phyloP scores from a whole-genome alignment of 2,888 invertebrate genomes.

The Parnassius apollo region DNA sequence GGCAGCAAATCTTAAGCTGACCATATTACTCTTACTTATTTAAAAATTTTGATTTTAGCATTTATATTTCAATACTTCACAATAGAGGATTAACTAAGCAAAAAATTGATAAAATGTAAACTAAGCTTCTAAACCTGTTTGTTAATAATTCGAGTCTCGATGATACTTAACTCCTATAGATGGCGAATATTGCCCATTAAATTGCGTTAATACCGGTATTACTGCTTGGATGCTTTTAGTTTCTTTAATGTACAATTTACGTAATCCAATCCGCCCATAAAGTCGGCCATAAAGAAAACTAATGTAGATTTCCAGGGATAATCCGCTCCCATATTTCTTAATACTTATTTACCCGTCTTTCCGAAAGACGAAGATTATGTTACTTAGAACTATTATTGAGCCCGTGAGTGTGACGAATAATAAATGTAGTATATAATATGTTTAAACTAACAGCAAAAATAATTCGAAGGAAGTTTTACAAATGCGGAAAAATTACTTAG shows the following conservation, averaged over 20 bases:
- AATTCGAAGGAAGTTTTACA: too few species aligned
- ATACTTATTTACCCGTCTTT: background rate
- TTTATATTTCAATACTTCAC: background rate
- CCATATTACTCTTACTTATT: too few species aligned
- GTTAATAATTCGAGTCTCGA: background rate
- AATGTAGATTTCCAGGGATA: slow-evolving; percentile 17
- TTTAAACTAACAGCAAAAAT: too few species aligned
- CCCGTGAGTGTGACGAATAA: too few species aligned
- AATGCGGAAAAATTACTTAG: too few species aligned
- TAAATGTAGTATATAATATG: too few species aligned
- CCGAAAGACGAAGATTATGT: too few species aligned
- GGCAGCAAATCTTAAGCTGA: too few species aligned
- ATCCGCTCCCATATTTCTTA: background rate
- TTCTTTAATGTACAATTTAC: slow-evolving; percentile 23
- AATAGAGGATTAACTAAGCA: background rate
- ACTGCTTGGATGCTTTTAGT: slow-evolving; percentile 18
- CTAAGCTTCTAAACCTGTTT: background rate
- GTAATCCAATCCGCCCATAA: slow-evolving; percentile 22
- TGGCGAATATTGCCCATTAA: slow-evolving; percentile 17
- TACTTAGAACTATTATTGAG: background rate
- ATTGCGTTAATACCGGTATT: slow-evolving; percentile 16
- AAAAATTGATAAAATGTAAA: background rate
- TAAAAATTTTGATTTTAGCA: too few species aligned
- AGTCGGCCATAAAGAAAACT: slow-evolving; percentile 23
- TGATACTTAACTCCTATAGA: slow-evolving; percentile 9